These are phyloP conservation scores for Orchestia grillus DNA, from an alignment of 1,140 invertebrate genomes.

Conservation along the genomic window DNA sequence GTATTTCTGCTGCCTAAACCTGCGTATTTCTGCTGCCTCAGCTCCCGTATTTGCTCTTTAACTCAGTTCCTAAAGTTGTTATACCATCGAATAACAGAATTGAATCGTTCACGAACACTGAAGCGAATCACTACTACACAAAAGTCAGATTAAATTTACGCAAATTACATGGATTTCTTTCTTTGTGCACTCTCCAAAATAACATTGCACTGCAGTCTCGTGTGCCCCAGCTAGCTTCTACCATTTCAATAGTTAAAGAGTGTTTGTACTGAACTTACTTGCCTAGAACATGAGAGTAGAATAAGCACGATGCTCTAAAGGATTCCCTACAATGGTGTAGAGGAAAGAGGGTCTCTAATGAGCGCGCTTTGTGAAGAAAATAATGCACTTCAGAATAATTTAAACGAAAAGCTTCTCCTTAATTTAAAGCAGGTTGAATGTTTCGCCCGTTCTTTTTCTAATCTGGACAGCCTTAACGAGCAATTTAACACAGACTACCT, in stretches of 20 bases:
- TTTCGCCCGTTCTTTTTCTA: constrained; percentile 41
- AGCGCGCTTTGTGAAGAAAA: not conserved
- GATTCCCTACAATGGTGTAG: not conserved
- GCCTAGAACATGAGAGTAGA: not conserved
- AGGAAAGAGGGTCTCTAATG: not conserved
- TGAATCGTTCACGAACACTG: not conserved
- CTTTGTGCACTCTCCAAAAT: not conserved
- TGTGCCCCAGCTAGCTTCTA: not conserved
- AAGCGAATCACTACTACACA: not conserved
- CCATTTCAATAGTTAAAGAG: not conserved
- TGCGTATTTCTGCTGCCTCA: no score
- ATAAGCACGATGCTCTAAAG: not conserved
- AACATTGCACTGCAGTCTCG: not conserved
- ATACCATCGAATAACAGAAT: not conserved
- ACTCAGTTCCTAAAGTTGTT: not conserved
- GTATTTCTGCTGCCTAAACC: no score
- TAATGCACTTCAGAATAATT: constrained; percentile 20
- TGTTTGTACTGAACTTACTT: not conserved
- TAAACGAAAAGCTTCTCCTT: not conserved
- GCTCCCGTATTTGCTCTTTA: no score
- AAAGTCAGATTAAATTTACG: not conserved
- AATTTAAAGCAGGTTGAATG: constrained; percentile 37
- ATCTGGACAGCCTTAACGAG: constrained; percentile 45
- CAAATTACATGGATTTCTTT: not conserved
- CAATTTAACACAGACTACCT: constrained; percentile 51